A percentile compares a stretch with the other conserved stretches of the same genome.
Evolutionary conservation across 2,797 vertebrate genomes (phyloP).

Genomic region (Girardinus metallicus): DNA sequence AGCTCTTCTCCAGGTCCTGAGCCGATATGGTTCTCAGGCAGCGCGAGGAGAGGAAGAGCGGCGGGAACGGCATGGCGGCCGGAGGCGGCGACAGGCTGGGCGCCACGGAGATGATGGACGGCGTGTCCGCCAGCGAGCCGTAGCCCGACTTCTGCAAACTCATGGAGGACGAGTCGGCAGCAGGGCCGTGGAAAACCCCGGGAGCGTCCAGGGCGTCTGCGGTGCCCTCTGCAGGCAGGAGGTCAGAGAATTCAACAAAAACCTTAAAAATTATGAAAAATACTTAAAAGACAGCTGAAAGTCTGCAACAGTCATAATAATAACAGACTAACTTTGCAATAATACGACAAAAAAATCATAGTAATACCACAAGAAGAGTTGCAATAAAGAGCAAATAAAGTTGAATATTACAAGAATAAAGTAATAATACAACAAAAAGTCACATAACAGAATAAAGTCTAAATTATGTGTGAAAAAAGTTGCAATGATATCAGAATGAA

Average conservation of each 20-base stretch:
- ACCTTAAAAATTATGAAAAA: neutral
- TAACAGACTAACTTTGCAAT: neutral
- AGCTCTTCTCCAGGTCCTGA: conserved; percentile 80
- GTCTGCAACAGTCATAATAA: too few species aligned
- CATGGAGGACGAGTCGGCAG: conserved; percentile 53
- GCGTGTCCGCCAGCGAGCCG: conserved; percentile 82
- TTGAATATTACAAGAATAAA: neutral
- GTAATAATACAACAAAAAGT: too few species aligned
- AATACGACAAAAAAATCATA: neutral
- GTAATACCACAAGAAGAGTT: neutral
- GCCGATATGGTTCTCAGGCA: conserved; percentile 82
- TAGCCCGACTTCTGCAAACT: conserved; percentile 70
- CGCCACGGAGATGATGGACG: conserved; percentile 86
- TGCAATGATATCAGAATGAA: too few species aligned
- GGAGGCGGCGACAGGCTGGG: conserved; percentile 83
- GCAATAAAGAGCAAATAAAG: neutral
- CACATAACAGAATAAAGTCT: too few species aligned
- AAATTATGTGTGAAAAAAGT: too few species aligned
- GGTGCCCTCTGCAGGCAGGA: conserved; percentile 64
- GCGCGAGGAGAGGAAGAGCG: conserved; percentile 76
- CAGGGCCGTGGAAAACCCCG: conserved; percentile 65
- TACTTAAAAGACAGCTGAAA: too few species aligned
- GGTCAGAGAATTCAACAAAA: neutral
- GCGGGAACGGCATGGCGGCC: conserved; percentile 77
- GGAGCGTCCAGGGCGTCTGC: conserved; percentile 68